Evolutionary conservation across 2,797 vertebrate genomes (phyloP).

Genomic region (Lacerta bilineata): DNA sequence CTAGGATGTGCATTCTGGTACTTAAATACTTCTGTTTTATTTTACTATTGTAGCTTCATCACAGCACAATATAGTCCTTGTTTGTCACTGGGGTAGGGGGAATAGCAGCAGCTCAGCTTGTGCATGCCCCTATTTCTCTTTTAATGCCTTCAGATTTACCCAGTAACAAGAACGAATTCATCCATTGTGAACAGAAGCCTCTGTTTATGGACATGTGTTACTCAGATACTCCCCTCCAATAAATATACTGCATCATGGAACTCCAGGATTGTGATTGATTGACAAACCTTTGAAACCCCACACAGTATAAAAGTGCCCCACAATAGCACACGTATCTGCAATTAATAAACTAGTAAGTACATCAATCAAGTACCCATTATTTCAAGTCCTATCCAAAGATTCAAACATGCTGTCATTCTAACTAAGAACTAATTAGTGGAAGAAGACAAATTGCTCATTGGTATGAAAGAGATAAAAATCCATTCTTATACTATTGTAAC

Average conservation of each 20-base stretch:
- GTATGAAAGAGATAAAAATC: background rate
- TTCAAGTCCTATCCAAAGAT: conserved; percentile 23
- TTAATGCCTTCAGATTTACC: background rate
- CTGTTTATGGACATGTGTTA: accelerated
- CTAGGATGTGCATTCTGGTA: too few relatives aligned
- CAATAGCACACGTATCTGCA: conserved; percentile 5
- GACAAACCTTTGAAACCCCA: background rate
- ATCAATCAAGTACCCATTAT: background rate
- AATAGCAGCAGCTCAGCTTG: too few relatives aligned
- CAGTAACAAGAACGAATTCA: background rate
- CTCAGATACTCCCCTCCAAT: background rate
- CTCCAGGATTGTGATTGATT: background rate
- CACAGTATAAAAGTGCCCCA: accelerated
- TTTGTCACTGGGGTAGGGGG: too few relatives aligned
- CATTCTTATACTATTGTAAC: background rate
- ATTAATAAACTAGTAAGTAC: background rate
- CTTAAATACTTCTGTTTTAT: too few relatives aligned
- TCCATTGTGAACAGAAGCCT: conserved; percentile 16
- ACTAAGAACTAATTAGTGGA: conserved; percentile 2
- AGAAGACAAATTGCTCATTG: conserved; percentile 34
- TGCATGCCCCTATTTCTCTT: too few relatives aligned
- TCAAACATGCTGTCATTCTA: conserved; percentile 35
- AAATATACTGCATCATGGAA: background rate
- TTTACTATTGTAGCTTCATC: too few relatives aligned
- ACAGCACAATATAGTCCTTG: too few relatives aligned